Conservation (phyloP, 2,888 invertebrate genomes). For the Drosophila subsilvestris region DNA sequence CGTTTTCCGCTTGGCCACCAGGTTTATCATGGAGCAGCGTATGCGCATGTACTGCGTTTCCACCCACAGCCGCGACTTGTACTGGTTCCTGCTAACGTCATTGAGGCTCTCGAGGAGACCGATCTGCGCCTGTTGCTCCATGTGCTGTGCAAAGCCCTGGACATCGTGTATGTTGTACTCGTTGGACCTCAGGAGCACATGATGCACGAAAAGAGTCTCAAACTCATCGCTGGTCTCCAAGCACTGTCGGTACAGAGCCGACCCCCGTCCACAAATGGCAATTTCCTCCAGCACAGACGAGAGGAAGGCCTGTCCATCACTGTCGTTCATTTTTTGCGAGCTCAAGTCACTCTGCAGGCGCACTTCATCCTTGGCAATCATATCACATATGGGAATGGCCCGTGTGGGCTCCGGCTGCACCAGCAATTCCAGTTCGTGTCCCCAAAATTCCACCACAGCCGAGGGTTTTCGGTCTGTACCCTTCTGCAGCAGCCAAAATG, state of each 20-base stretch:
- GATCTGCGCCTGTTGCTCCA: conserved; percentile 80
- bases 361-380: conserved; percentile 74
- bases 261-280: conserved; percentile 78
- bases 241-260: conserved; percentile 81
- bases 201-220: conserved; percentile 81
- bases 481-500: conserved; percentile 82
- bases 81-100: conserved; percentile 77
- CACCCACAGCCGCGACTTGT: conserved; percentile 82
- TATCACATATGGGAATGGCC: conserved; percentile 77
- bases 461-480: conserved; percentile 65
- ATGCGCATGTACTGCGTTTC: conserved; percentile 83
- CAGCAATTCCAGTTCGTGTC: conserved; percentile 74
- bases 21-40: conserved; percentile 82
- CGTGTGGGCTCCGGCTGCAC: conserved; percentile 65
- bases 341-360: conserved; percentile 75
- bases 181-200: conserved; percentile 77
- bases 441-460: conserved; percentile 80
- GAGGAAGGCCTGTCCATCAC: conserved; percentile 75
- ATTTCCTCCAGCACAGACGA: conserved; percentile 81
- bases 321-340: conserved; percentile 58
- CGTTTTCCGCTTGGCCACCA: conserved; percentile 79
- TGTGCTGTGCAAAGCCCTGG: conserved; percentile 77
- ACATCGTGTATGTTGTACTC: conserved; percentile 81
- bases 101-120: conserved; percentile 80
- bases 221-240: conserved; percentile 81